These are phyloP conservation scores for Apodemus agrarius DNA, from an alignment of 2,797 vertebrate species.

Conservation along the genomic window DNA sequence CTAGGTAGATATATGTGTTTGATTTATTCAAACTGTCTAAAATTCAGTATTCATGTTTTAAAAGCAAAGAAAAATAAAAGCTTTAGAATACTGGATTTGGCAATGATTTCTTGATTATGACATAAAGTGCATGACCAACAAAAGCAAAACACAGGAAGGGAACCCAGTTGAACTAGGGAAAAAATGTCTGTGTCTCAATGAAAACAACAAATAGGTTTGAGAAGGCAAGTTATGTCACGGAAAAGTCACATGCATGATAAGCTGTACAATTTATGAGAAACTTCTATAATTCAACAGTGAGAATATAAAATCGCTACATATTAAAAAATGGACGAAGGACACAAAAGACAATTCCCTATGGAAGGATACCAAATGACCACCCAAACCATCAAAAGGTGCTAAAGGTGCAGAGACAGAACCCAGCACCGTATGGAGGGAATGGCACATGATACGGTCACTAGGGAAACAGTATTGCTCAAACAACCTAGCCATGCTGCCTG, in stretches of 20 bases:
- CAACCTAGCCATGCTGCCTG: too few relatives aligned
- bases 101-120: background rate
- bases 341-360: background rate
- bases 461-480: background rate
- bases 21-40: background rate
- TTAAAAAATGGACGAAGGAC: background rate
- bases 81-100: background rate
- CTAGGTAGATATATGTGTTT: background rate
- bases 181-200: background rate
- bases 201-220: background rate
- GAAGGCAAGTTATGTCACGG: background rate
- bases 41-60: conserved; percentile 18
- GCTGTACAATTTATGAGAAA: background rate
- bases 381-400: background rate
- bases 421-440: background rate
- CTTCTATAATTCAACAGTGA: background rate
- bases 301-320: background rate
- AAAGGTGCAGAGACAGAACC: background rate
- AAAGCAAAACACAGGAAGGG: background rate
- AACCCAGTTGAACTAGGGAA: background rate
- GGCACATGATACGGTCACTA: background rate
- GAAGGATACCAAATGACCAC: background rate
- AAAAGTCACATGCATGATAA: background rate
- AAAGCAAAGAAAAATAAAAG: background rate
- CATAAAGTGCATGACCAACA: background rate